Evolutionary conservation across 1,140 invertebrate species (phyloP).

Genomic region (Hestina assimilis): DNA sequence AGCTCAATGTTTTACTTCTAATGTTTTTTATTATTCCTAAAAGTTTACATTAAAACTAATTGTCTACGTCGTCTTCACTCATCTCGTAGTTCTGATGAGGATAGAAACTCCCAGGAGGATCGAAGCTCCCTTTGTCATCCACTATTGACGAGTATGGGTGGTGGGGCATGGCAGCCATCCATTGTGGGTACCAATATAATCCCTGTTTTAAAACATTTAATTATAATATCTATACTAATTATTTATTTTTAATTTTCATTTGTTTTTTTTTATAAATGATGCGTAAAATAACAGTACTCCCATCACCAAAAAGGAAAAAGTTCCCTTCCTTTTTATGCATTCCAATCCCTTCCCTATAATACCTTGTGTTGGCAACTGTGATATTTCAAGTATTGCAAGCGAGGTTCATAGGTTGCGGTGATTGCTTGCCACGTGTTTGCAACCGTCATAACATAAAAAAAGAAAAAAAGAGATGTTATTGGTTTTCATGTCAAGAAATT

Average conservation of each 20-base stretch:
- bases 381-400: too few relatives aligned
- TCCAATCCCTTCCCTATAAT: too few relatives aligned
- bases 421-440: too few relatives aligned
- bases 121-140: constrained; percentile 37
- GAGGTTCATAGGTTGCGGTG: too few relatives aligned
- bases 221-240: too few relatives aligned
- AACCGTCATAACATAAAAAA: too few relatives aligned
- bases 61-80: constrained; percentile 36
- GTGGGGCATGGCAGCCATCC: constrained; percentile 61
- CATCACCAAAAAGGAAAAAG: too few relatives aligned
- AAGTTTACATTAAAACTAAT: constrained; percentile 21
- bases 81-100: constrained; percentile 61
- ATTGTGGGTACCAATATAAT: constrained; percentile 71
- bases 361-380: too few relatives aligned
- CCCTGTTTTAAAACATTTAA: constrained; percentile 40
- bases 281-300: too few relatives aligned
- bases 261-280: too few relatives aligned
- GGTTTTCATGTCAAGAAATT: not conserved
- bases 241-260: not conserved
- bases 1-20: not conserved
- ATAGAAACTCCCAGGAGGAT: constrained; percentile 42
- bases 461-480: too few relatives aligned
- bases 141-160: constrained; percentile 46
- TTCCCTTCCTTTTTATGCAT: too few relatives aligned
- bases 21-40: not conserved